These are phyloP conservation scores for Mimas tiliae DNA, from an alignment of 2,888 invertebrate genomes.

Conservation along the genomic window DNA sequence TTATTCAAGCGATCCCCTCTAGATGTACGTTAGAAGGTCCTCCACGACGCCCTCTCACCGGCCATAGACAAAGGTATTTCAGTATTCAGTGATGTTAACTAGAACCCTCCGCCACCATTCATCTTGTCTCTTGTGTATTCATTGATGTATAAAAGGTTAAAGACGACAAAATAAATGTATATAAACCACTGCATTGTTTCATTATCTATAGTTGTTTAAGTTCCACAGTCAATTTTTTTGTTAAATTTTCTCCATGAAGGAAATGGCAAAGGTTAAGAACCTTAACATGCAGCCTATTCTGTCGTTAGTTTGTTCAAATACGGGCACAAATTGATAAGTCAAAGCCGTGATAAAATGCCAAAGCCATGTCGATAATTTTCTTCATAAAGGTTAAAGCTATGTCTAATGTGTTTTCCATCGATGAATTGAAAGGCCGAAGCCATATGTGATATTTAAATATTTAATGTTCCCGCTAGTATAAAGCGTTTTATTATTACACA, in stretches of 20 bases:
- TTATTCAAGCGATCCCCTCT: not conserved
- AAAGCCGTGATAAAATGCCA: too few species aligned
- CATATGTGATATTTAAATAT: too few species aligned
- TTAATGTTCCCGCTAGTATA: constrained; percentile 24
- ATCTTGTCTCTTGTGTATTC: constrained; percentile 15
- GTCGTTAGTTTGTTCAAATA: too few species aligned
- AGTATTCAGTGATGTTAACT: constrained; percentile 9
- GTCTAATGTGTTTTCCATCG: too few species aligned
- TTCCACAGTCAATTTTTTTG: too few species aligned
- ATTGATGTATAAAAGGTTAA: constrained; percentile 20
- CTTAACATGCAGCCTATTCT: too few species aligned
- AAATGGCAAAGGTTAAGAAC: too few species aligned
- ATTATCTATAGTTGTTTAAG: not conserved
- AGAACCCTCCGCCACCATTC: not conserved
- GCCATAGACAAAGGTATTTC: not conserved
- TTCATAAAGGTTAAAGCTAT: too few species aligned
- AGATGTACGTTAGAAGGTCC: not conserved
- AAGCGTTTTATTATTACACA: constrained; percentile 33
- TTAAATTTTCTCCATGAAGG: too few species aligned
- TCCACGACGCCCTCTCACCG: not conserved
- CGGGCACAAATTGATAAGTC: too few species aligned
- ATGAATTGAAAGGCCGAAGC: too few species aligned
- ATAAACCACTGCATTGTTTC: constrained; percentile 15
- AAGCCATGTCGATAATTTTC: too few species aligned
- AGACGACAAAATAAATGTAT: constrained; percentile 25